phyloP scores from a whole-genome alignment of 2,888 invertebrate species.

The Lottia scabra region DNA sequence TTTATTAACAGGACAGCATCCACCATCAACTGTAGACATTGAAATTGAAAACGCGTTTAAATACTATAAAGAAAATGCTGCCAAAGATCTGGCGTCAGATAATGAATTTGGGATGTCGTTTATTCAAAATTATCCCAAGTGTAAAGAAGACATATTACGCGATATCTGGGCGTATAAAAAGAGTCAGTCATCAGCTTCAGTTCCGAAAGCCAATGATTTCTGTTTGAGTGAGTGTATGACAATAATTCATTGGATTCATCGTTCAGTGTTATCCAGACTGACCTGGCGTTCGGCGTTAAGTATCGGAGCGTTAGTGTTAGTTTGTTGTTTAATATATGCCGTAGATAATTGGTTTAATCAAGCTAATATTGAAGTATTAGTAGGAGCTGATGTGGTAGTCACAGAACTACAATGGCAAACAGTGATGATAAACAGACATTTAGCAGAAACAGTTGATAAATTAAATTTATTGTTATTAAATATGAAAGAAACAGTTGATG shows the following conservation, averaged over 20 bases:
- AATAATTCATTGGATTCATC: slow-evolving; percentile 18
- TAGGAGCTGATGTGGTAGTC: slow-evolving; percentile 35
- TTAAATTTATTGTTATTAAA: slow-evolving; percentile 49
- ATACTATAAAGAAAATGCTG: slow-evolving; percentile 43
- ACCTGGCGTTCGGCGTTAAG: slow-evolving; percentile 26
- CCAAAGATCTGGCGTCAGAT: slow-evolving; percentile 45
- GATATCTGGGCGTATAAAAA: slow-evolving; percentile 55
- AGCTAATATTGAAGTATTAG: slow-evolving; percentile 31
- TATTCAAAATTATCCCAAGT: slow-evolving; percentile 47
- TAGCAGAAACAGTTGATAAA: slow-evolving; percentile 47
- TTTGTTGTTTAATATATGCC: slow-evolving; percentile 33
- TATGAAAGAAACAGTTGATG: slow-evolving; percentile 38
- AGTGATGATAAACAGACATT: slow-evolving; percentile 43
- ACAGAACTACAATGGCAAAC: slow-evolving; percentile 37
- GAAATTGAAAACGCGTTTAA: slow-evolving; percentile 46
- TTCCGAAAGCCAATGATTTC: background rate
- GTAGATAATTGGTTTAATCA: slow-evolving; percentile 32
- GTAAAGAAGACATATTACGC: slow-evolving; percentile 54
- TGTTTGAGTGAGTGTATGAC: background rate
- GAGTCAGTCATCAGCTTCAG: slow-evolving; percentile 10
- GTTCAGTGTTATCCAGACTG: slow-evolving; percentile 27
- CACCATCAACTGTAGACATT: slow-evolving; percentile 32
- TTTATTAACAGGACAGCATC: slow-evolving; percentile 52
- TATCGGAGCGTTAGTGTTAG: slow-evolving; percentile 10
- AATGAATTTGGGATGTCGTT: slow-evolving; percentile 49